Base-by-base conservation (phyloP, 2,113 vertebrate species). In the Hypocryptadius cinnamomeus region DNA sequence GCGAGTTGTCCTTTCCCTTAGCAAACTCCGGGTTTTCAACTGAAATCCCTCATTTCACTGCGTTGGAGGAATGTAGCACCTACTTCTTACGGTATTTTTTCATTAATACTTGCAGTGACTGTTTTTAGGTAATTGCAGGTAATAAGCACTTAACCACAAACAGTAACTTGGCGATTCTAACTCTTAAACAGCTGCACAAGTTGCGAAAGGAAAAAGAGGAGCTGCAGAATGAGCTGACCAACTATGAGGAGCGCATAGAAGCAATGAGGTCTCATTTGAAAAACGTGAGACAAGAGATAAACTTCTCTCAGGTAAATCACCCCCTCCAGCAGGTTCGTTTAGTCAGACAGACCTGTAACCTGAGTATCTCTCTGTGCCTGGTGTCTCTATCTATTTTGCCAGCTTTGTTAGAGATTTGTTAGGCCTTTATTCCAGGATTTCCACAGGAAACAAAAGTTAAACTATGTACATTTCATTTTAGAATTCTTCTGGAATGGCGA, bases 281-380 rank as follows among this genome's bases (percentile, higher is more conserved):
- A 95, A 98, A 98, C 33, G 96, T 98, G n/a, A 97, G 94, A 19
- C 98, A 99, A 31, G 98, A 99, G 89, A 89, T 98, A 60, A 95
- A 87, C 74, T 97, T 98, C 89, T 98, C 97, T 9, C 98, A 99
- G 98, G 99, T 99, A 97, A 84, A 77, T 19, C 1, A 0, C 12
- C 30, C 3, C 33, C 20, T 39, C 24, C 0, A 10, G 30, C 15
- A 37, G 30, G 23, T 31, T 40, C 0, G 0, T 27, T 31, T 48
- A 10, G 40, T 19, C 23, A 28, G 18, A 6, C 64, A 51, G 24
- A 21, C 13, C 9, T 35, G 28, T 12, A 27, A 39, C 21, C 27
- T 3, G 9, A 42, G 9, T 9, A 4, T 35, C 37, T 33, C 33
- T 37, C 54, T 21, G 18, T 1, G 2, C 7, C 16, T 37, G 47